A percentile compares a stretch with the other conserved stretches of the same genome.
phyloP scores from a whole-genome alignment of 2,113 vertebrate species.

The Colossoma macropomum region DNA sequence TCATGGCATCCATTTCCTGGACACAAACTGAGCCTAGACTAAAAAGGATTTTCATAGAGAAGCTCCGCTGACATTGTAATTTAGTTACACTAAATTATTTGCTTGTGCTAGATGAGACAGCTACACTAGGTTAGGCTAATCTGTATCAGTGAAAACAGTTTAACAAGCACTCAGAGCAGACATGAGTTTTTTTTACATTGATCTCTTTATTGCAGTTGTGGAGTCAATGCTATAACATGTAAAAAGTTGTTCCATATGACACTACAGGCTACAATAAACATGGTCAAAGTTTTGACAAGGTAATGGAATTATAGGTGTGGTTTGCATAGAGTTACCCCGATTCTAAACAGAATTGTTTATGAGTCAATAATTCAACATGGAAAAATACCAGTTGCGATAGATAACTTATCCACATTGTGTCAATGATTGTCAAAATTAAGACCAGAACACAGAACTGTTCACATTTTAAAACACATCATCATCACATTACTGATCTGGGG shows the following conservation, averaged over 20 bases:
- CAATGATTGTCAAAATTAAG: constrained; percentile 61
- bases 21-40: background rate
- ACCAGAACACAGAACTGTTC: constrained; percentile 51
- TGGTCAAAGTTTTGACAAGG: constrained; percentile 78
- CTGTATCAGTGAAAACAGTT: background rate
- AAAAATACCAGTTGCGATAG: constrained; percentile 43
- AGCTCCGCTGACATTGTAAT: background rate
- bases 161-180: background rate
- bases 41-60: constrained; percentile 10
- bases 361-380: constrained; percentile 72
- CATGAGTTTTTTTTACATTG: constrained; percentile 65
- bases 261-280: constrained; percentile 79
- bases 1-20: background rate
- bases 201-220: constrained; percentile 94
- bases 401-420: constrained; percentile 29
- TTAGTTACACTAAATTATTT: too few relatives aligned
- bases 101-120: too few relatives aligned
- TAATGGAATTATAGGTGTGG: constrained; percentile 77
- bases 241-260: constrained; percentile 83
- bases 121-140: background rate
- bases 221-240: constrained; percentile 86
- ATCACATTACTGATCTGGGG: background rate
- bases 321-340: constrained; percentile 76
- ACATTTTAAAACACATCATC: constrained; percentile 50
- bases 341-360: constrained; percentile 72